A percentile compares a stretch with the other conserved stretches of the same genome.
phyloP scores from a whole-genome alignment of 1,140 invertebrate genomes.

The Drosophila rufa region DNA sequence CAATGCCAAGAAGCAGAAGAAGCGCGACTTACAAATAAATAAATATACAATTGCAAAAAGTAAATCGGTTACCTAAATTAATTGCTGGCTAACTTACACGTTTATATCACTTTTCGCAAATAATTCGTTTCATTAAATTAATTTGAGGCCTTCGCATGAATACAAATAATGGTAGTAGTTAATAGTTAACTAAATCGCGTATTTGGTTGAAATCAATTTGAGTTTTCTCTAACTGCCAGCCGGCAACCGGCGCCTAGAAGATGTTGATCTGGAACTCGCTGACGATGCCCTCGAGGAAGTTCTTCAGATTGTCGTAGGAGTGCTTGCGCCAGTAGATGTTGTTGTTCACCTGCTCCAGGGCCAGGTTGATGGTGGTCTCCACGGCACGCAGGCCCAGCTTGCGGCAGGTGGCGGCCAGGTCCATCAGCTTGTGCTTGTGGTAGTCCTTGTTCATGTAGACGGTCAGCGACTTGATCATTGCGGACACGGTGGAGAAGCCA shows the following conservation, averaged over 20 bases:
- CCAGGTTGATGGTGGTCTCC: conserved; percentile 74
- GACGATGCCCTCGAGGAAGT: conserved; percentile 75
- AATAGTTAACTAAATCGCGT: conserved; percentile 57
- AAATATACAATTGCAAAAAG: conserved; percentile 78
- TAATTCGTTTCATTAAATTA: conserved; percentile 78
- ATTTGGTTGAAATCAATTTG: conserved; percentile 70
- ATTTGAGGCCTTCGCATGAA: conserved; percentile 71
- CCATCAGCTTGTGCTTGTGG: conserved; percentile 76
- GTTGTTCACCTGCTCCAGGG: conserved; percentile 81
- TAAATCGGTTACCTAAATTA: conserved; percentile 68
- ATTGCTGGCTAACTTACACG: conserved; percentile 78
- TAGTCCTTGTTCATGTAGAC: conserved; percentile 86
- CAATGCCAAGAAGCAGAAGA: conserved; percentile 55
- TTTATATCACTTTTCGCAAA: conserved; percentile 84
- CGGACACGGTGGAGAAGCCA: conserved; percentile 86
- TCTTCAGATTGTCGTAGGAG: conserved; percentile 78
- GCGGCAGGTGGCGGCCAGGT: conserved; percentile 63
- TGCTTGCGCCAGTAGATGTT: conserved; percentile 83
- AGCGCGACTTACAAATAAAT: conserved; percentile 69
- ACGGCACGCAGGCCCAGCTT: conserved; percentile 75
- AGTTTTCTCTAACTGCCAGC: conserved; percentile 1
- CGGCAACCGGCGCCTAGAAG: conserved; percentile 52
- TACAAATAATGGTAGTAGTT: conserved; percentile 48
- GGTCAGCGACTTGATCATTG: conserved; percentile 86
- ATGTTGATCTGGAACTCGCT: conserved; percentile 82